Conservation (phyloP, 2,113 vertebrate species). For the Antechinus flavipes region DNA sequence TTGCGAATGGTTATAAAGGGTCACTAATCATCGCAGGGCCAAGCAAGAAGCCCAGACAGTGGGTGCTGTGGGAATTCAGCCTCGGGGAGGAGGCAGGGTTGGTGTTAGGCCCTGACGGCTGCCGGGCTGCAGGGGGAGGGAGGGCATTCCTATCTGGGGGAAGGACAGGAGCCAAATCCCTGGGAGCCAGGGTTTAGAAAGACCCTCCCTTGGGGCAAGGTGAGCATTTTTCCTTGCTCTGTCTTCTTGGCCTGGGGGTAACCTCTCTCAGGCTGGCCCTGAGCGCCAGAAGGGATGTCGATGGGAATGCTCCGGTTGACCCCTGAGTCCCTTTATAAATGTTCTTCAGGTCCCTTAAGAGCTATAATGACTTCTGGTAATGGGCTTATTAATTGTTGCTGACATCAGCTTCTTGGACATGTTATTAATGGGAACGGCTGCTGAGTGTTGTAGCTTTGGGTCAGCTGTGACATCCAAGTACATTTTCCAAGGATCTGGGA, state of each 20-base stretch:
- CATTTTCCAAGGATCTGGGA: slow-evolving; percentile 37
- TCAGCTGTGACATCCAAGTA: slow-evolving; percentile 56
- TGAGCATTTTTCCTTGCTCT: background rate
- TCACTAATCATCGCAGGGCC: background rate
- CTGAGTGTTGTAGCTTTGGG: background rate
- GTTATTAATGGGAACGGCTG: slow-evolving; percentile 50
- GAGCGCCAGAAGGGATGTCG: background rate
- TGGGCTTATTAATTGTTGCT: slow-evolving; percentile 35
- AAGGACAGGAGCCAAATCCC: background rate
- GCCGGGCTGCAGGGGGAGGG: background rate
- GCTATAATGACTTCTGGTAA: slow-evolving; percentile 27
- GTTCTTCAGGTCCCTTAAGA: slow-evolving; percentile 54
- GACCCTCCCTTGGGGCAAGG: background rate
- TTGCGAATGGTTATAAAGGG: background rate
- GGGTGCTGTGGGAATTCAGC: background rate
- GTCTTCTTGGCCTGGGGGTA: background rate
- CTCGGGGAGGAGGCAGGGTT: background rate
- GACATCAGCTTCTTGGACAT: slow-evolving; percentile 30
- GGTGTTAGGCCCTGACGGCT: background rate
- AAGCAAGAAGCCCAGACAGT: background rate
- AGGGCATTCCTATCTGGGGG: background rate
- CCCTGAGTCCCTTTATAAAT: background rate
- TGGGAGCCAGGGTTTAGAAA: too few relatives aligned
- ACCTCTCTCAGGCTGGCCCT: background rate
- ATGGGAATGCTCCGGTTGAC: background rate